These are phyloP conservation scores for Neosilurus mollespiculum DNA, from an alignment of 2,797 vertebrate species.

Conservation along the genomic window DNA sequence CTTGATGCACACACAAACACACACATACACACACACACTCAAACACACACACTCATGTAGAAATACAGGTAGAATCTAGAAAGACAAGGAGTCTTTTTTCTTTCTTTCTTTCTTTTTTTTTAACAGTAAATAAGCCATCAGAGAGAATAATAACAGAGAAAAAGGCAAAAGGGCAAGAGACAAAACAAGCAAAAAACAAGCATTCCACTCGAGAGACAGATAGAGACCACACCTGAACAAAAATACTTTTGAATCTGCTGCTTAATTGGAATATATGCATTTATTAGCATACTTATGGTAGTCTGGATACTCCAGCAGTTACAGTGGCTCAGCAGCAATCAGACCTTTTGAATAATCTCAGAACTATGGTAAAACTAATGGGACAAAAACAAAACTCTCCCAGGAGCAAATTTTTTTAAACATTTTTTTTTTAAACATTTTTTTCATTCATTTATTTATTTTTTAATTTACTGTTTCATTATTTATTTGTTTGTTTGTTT, in stretches of 20 bases:
- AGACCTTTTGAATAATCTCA: not conserved
- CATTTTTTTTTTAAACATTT: no score
- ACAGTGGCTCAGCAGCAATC: no score
- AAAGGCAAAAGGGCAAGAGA: not conserved
- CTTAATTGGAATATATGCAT: not conserved
- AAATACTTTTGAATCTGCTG: not conserved
- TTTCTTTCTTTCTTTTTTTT: no score
- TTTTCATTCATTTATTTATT: no score
- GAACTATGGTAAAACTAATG: not conserved
- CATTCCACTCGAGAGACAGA: conserved; percentile 48
- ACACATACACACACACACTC: not conserved
- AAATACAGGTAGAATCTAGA: not conserved
- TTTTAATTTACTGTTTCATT: no score
- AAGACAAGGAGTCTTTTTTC: no score
- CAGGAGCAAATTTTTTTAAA: no score
- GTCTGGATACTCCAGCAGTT: not conserved
- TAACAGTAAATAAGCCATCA: conserved; percentile 2
- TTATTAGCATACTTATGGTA: no score
- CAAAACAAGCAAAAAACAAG: not conserved
- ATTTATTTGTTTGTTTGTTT: no score
- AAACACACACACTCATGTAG: not conserved
- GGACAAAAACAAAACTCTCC: not conserved
- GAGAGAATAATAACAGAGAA: not conserved
- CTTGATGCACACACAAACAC: not conserved
- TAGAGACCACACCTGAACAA: conserved; percentile 27